Evolutionary conservation across 1,140 invertebrate genomes (phyloP).

Genomic region (Ptiloglossa arizonensis): DNA sequence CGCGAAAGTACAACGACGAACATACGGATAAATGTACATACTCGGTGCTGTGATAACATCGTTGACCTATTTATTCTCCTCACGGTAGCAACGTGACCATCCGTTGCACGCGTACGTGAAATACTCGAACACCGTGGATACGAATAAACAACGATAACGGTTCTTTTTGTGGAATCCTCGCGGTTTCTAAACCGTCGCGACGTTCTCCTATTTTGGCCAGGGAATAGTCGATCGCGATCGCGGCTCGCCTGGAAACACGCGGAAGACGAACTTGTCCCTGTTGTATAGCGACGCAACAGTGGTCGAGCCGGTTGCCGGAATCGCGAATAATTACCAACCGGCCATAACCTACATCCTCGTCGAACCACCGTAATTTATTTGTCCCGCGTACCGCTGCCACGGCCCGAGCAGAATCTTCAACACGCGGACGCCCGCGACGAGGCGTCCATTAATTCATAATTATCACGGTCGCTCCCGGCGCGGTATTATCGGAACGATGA

Average conservation of each 20-base stretch:
- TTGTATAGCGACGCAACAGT: constrained; percentile 24
- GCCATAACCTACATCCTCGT: constrained; percentile 29
- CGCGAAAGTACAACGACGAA: too few species aligned
- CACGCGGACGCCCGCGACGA: neutral
- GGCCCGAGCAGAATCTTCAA: neutral
- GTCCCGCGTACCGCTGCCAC: neutral
- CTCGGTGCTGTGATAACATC: too few species aligned
- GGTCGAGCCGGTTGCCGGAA: constrained; percentile 37
- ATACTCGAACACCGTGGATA: too few species aligned
- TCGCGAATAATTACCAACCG: constrained; percentile 33
- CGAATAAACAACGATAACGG: too few species aligned
- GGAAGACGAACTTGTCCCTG: constrained; percentile 39
- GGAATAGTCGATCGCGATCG: constrained; percentile 18
- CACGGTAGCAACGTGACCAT: too few species aligned
- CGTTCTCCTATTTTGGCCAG: too few species aligned
- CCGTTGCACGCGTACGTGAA: too few species aligned
- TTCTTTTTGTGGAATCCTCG: too few species aligned
- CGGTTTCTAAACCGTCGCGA: too few species aligned
- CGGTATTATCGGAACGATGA: neutral
- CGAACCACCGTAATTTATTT: neutral
- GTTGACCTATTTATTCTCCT: too few species aligned
- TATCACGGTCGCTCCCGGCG: neutral
- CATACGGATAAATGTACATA: too few species aligned
- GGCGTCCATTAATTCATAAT: constrained; percentile 9
- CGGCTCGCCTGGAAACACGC: constrained; percentile 28